phyloP scores from a whole-genome alignment of 2,888 invertebrate species.

The Zhengitettix transpicula region DNA sequence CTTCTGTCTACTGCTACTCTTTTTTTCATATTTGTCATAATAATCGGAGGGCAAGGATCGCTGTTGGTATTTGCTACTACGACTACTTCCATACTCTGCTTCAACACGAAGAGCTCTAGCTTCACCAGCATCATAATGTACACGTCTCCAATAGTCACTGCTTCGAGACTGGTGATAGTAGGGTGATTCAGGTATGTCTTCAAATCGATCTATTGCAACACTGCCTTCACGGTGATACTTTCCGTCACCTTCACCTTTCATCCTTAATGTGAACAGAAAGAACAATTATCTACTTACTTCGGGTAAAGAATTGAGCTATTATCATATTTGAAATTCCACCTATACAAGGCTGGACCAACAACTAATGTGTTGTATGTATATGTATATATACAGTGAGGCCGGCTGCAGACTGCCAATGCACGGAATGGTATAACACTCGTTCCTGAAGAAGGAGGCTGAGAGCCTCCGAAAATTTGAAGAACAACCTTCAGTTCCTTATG shows the following conservation, averaged over 20 bases:
- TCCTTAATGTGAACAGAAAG: too few species aligned
- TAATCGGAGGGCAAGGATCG: constrained; percentile 6
- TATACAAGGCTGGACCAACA: too few species aligned
- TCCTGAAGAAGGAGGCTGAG: too few species aligned
- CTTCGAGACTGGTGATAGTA: constrained; percentile 18
- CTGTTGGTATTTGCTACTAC: constrained; percentile 12
- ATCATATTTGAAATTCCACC: too few species aligned
- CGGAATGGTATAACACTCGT: too few species aligned
- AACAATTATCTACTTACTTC: too few species aligned
- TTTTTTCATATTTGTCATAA: constrained; percentile 25
- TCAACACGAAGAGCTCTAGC: constrained; percentile 9
- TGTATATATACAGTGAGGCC: too few species aligned
- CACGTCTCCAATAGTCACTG: constrained; percentile 15
- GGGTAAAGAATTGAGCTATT: too few species aligned
- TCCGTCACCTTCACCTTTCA: constrained; percentile 11
- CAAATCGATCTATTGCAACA: constrained; percentile 21
- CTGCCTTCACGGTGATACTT: constrained; percentile 21
- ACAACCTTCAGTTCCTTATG: too few species aligned
- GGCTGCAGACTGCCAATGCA: too few species aligned
- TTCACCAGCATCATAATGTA: constrained; percentile 22
- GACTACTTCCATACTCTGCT: constrained; percentile 25
- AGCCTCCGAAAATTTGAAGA: too few species aligned
- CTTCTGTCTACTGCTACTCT: constrained; percentile 11
- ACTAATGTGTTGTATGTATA: too few species aligned
- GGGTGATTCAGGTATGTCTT: constrained; percentile 24